Evolutionary conservation across 64 coral and sea anemone species (phyloP).

Genomic region (Acropora yongei): DNA sequence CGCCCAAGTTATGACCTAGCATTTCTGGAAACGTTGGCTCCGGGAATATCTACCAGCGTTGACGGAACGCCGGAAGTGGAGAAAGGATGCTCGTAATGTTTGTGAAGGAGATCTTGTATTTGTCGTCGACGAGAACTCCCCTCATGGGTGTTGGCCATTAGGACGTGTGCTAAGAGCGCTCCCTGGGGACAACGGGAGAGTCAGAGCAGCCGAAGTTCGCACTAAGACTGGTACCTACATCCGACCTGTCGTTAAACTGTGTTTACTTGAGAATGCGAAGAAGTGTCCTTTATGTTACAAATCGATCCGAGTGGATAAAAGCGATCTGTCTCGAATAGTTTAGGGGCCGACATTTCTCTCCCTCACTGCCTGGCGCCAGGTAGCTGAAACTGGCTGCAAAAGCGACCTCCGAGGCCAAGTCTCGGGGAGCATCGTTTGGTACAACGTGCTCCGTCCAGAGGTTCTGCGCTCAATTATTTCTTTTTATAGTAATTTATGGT

Average conservation of each 20-base stretch:
- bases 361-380: no score
- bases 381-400: no score
- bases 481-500: no score
- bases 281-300: no score
- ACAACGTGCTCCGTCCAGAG: no score
- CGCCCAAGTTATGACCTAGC: slow-evolving; percentile 58
- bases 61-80: slow-evolving; percentile 24
- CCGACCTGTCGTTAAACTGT: slow-evolving; percentile 50
- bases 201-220: slow-evolving; percentile 35
- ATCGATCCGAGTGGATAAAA: no score
- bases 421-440: no score
- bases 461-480: no score
- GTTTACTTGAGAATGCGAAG: slow-evolving; percentile 25
- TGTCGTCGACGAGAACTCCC: slow-evolving; percentile 49
- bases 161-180: slow-evolving; percentile 7
- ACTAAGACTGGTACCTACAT: slow-evolving; percentile 44
- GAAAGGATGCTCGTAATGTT: slow-evolving; percentile 19
- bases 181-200: slow-evolving; percentile 41
- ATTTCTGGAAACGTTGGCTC: slow-evolving; percentile 78
- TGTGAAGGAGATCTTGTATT: slow-evolving; percentile 61
- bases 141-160: slow-evolving; percentile 42
- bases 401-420: no score
- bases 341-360: no score
- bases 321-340: no score
- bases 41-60: slow-evolving; percentile 55